A percentile compares a stretch with the other conserved stretches of the same genome.
These are phyloP conservation scores for Meteorus colon DNA, from an alignment of 2,888 invertebrate species.

Conservation along the genomic window DNA sequence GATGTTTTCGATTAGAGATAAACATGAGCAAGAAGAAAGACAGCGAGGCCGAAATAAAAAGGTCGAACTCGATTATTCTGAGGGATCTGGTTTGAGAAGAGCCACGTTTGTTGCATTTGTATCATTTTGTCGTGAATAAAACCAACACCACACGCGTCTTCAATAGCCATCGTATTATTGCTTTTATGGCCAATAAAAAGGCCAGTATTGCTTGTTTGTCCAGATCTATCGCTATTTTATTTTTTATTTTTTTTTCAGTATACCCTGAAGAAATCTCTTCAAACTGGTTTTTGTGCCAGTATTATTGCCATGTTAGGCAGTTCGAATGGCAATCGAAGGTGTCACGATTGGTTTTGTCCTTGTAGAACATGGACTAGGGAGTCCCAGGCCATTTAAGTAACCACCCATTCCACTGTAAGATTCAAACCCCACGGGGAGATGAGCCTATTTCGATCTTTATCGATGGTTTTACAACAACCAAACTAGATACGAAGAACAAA, in stretches of 20 bases:
- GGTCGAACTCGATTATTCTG: slow-evolving; percentile 33
- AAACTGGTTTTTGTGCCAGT: slow-evolving; percentile 49
- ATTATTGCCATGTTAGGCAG: slow-evolving; percentile 65
- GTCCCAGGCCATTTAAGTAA: slow-evolving; percentile 71
- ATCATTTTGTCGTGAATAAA: slow-evolving; percentile 67
- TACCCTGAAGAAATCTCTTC: slow-evolving; percentile 37
- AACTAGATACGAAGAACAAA: slow-evolving; percentile 34
- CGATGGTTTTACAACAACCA: slow-evolving; percentile 24
- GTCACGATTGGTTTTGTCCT: slow-evolving; percentile 71
- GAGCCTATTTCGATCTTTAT: slow-evolving; percentile 34
- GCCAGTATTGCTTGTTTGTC: slow-evolving; percentile 52
- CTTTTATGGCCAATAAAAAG: slow-evolving; percentile 73
- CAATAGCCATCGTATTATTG: slow-evolving; percentile 66
- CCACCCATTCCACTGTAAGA: slow-evolving; percentile 45
- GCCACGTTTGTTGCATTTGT: slow-evolving; percentile 57
- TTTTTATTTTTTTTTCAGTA: slow-evolving; percentile 32
- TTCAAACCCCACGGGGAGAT: slow-evolving; percentile 60
- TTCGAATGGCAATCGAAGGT: slow-evolving; percentile 64
- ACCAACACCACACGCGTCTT: slow-evolving; percentile 33
- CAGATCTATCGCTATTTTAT: slow-evolving; percentile 40
- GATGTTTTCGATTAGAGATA: slow-evolving; percentile 28
- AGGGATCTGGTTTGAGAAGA: slow-evolving; percentile 38
- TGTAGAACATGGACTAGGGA: slow-evolving; percentile 69
- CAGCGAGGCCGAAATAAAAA: slow-evolving; percentile 24
- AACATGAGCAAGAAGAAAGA: slow-evolving; percentile 23